phyloP scores from a whole-genome alignment of 2,797 vertebrate genomes.

The Sebastes variabilis region DNA sequence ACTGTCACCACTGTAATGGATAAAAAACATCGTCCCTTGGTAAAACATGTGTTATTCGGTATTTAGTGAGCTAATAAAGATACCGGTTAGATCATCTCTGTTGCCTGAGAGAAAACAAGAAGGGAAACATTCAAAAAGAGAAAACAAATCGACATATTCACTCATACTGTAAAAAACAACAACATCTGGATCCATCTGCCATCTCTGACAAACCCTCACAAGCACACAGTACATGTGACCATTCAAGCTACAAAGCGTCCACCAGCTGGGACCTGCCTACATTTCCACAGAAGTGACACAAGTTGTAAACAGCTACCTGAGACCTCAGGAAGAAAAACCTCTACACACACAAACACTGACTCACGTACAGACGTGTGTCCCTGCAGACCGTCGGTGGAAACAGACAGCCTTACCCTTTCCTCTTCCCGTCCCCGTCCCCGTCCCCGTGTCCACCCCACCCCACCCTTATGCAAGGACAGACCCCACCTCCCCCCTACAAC shows the following conservation, averaged over 20 bases:
- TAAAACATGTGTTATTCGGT: constrained; percentile 40
- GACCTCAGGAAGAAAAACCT: constrained; percentile 11
- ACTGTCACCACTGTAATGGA: constrained; percentile 55
- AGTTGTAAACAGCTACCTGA: constrained; percentile 47
- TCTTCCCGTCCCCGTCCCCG: constrained; percentile 40
- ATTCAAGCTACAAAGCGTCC: background rate
- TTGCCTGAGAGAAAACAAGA: background rate
- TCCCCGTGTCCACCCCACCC: constrained; percentile 11
- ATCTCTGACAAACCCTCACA: background rate
- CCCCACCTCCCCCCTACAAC: constrained; percentile 45
- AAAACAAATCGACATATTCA: background rate
- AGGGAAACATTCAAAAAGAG: background rate
- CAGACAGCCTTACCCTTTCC: constrained; percentile 39
- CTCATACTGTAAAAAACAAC: too few relatives aligned
- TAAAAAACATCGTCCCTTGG: constrained; percentile 53
- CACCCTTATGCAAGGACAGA: constrained; percentile 24
- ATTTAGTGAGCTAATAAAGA: constrained; percentile 20
- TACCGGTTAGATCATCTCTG: background rate
- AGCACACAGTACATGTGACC: constrained; percentile 14
- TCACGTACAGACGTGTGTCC: constrained; percentile 47
- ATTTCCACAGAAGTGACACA: constrained; percentile 25
- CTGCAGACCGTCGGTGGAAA: constrained; percentile 42
- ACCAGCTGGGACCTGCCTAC: constrained; percentile 16
- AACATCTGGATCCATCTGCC: background rate
- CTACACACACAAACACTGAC: constrained; percentile 14